phyloP scores from a whole-genome alignment of 2,888 invertebrate genomes.

The Fragum fragum region DNA sequence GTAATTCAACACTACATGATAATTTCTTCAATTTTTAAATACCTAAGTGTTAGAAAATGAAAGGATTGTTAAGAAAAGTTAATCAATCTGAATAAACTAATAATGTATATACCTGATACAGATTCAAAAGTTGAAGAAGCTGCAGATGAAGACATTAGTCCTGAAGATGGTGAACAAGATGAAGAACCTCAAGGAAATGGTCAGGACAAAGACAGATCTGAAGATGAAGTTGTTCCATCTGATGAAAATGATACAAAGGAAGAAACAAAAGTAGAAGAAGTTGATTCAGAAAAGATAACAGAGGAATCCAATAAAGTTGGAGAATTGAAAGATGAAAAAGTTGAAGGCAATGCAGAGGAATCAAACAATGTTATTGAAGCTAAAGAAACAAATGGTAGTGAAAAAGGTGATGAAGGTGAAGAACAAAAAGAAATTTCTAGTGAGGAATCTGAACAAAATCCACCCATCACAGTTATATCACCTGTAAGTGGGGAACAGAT shows the following conservation, averaged over 20 bases:
- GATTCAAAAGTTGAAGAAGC: background rate
- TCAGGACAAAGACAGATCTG: constrained; percentile 33
- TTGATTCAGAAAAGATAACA: background rate
- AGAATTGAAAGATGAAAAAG: background rate
- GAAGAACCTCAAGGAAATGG: constrained; percentile 24
- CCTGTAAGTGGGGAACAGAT: constrained; percentile 49
- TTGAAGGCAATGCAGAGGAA: constrained; percentile 35
- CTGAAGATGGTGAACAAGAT: constrained; percentile 36
- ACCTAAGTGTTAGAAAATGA: no score
- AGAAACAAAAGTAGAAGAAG: background rate
- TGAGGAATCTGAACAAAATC: constrained; percentile 3
- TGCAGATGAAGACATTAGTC: constrained; percentile 11
- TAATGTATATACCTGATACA: no score
- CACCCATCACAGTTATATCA: constrained; percentile 28
- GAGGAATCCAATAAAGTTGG: background rate
- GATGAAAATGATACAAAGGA: constrained; percentile 29
- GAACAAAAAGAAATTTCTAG: constrained; percentile 2
- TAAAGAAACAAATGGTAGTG: constrained; percentile 25
- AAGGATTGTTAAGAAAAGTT: no score
- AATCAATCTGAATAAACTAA: no score
- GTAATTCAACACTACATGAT: no score
- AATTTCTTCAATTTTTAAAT: no score
- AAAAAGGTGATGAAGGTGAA: background rate
- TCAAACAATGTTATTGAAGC: constrained; percentile 37
- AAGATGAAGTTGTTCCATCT: constrained; percentile 37